phyloP scores from a whole-genome alignment of 2,797 vertebrate species.

The Coranthus polyacanthus region DNA sequence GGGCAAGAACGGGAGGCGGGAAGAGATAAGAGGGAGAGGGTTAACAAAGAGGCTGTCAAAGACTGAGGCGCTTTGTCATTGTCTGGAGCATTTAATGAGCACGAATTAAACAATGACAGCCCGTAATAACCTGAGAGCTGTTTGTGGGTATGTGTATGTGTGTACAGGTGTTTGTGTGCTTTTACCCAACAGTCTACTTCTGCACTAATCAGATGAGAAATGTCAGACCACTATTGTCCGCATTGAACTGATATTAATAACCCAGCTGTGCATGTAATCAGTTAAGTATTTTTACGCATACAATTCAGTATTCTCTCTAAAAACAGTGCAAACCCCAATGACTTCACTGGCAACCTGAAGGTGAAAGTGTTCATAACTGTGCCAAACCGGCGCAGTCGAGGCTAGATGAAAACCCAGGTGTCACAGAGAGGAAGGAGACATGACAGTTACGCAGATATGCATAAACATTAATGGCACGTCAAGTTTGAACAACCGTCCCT shows the following conservation, averaged over 20 bases:
- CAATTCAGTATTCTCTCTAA: too few relatives aligned
- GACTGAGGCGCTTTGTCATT: conserved; percentile 80
- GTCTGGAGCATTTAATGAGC: conserved; percentile 83
- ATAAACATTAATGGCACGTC: too few relatives aligned
- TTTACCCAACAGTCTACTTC: conserved; percentile 34
- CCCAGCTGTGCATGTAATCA: too few relatives aligned
- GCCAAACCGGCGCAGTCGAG: too few relatives aligned
- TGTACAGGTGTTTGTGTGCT: conserved; percentile 14
- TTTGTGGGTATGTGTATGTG: conserved; percentile 26
- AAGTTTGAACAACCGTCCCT: too few relatives aligned
- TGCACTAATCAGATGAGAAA: conserved; percentile 24
- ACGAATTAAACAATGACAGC: conserved; percentile 84
- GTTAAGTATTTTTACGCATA: too few relatives aligned
- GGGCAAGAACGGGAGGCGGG: conserved; percentile 67
- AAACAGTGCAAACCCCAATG: too few relatives aligned
- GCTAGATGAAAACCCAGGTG: too few relatives aligned
- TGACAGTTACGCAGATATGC: too few relatives aligned
- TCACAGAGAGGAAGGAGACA: too few relatives aligned
- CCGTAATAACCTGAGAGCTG: conserved; percentile 80
- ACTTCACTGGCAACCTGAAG: too few relatives aligned
- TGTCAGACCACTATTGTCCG: conserved; percentile 31
- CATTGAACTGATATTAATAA: conserved; percentile 31
- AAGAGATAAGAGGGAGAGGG: conserved; percentile 80
- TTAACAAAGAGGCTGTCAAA: conserved; percentile 79
- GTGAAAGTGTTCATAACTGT: too few relatives aligned